Evolutionary conservation across 2,888 invertebrate species (phyloP), one percentile per base, ranked within the genome.

Genomic region (Clepsis dumicolana): DNA sequence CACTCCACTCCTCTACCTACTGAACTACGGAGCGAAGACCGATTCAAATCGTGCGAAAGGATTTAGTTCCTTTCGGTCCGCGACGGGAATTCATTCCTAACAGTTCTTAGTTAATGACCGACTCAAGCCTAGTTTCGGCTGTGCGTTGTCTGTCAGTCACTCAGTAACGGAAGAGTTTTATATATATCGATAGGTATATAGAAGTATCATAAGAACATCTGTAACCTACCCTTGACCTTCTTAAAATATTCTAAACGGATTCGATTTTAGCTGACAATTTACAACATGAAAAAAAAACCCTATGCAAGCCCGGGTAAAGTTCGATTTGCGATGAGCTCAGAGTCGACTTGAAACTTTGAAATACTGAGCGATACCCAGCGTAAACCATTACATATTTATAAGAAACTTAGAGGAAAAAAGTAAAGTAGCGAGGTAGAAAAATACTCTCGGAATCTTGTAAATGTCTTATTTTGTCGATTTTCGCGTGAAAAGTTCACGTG

Each of bases 351-450:
- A 12, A 12, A 18, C 48, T 48, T 21, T 24, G 29, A 44, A 14
- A 52, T 63, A 63, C 63, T 25, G 41, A 61, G 52, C 53, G 32
- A 27, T 56, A 61, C 32, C 35, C 25, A 52, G n/a, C 67, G 57
- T 50, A 61, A 48, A 54, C 63, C 44, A 63, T 68, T 68, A 68
- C 63, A 68, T 68, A 68, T 68, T 68, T 68, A 68, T 64, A 44
- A 63, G 63, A 41, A 63, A 68, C 57, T 63, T 32, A 52, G 21
- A 53, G 29, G 41, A 56, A 64, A 68, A 68, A 66, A 66, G 54
- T 27, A 29, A 32, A 29, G 44, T 14, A 48, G 54, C 62, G 57
- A 59, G 24, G 63, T 64, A 48, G 59, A 68, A 64, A 52, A 62
- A 53, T 18, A 24, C 41, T 38, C n/a, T 5, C 8, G 57, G 35